Evolutionary conservation across 2,113 vertebrate genomes (phyloP), one percentile per base, ranked within the genome.

Genomic region (Stigmatopora nigra): DNA sequence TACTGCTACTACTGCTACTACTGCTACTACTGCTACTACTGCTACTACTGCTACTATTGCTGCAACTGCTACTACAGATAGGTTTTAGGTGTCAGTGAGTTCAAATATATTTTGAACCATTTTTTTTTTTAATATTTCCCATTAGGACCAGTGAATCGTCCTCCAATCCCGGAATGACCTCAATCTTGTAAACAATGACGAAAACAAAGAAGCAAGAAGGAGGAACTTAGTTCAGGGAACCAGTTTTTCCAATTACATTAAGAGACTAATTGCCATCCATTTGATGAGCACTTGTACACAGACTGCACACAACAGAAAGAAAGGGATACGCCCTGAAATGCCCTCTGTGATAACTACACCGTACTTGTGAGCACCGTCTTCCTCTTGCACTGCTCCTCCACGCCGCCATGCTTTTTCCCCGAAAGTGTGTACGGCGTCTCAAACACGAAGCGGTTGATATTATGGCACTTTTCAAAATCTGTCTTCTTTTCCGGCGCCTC

Each of bases 371-470:
- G 89, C 72, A 98, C 86, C 0, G 87, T 97, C 69, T 92, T 90
- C 71, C 91, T 91, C 82, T 98, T 98, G 89, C 95, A 99, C 61
- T 99, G 96, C 57, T 99, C 96, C 86, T 98, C 94, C 68, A 99
- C 89, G 0, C 89, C 93, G 12, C 96, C 95, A 11, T 98, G 95
- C n/a, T 96, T 98, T 79, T 98, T 98, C 44, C 97, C 97, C 3
- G 92, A 92, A 67, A 98, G 88, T 15, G 95, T 99, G 76, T 98
- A 98, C 0, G 97, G 97, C 0, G 94, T 94, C 89, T 98, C 96
- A 49, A 98, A 98, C 41, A 98, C 93, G 65, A 99, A 99, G 84
- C 91, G 93, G 61, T 56, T 92, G 72, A 98, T 93, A 81, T 98
- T 98, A 83, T 97, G 95, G 77, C 90, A 93, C 84, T 92, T 95